phyloP scores from a whole-genome alignment of 2,113 vertebrate species.

The Dendrocopos noguchii region DNA sequence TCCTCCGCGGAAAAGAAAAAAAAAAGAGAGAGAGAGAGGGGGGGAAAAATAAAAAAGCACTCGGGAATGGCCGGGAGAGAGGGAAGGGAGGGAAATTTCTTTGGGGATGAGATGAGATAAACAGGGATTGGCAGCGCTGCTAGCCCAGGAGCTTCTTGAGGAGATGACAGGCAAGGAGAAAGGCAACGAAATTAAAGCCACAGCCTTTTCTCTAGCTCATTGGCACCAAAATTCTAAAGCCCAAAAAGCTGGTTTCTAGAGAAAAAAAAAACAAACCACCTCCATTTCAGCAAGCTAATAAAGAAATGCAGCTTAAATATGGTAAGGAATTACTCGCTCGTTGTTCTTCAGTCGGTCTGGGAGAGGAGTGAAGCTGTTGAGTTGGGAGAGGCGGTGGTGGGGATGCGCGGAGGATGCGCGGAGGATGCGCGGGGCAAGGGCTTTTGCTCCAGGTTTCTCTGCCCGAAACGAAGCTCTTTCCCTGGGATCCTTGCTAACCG shows the following conservation, averaged over 20 bases:
- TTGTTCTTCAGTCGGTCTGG: neutral
- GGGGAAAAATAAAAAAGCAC: no score
- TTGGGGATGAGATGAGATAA: neutral
- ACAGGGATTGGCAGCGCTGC: neutral
- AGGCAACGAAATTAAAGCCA: neutral
- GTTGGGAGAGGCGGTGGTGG: neutral
- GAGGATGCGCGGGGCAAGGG: neutral
- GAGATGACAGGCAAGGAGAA: neutral
- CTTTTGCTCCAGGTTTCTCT: neutral
- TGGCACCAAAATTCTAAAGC: neutral
- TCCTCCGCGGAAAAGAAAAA: neutral
- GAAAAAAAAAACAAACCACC: neutral
- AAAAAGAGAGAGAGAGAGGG: no score
- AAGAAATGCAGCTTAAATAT: neutral
- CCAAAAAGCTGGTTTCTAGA: neutral
- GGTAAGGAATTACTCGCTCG: neutral
- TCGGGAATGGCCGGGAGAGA: neutral
- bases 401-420: neutral
- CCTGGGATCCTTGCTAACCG: neutral
- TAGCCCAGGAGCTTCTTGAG: neutral
- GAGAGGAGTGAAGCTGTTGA: neutral
- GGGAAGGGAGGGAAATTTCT: neutral
- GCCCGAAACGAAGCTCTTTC: neutral
- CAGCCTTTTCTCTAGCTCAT: neutral
- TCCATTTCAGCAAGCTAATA: neutral